Evolutionary conservation across 2,888 invertebrate genomes (phyloP).

Genomic region (Cylloceria caligata): DNA sequence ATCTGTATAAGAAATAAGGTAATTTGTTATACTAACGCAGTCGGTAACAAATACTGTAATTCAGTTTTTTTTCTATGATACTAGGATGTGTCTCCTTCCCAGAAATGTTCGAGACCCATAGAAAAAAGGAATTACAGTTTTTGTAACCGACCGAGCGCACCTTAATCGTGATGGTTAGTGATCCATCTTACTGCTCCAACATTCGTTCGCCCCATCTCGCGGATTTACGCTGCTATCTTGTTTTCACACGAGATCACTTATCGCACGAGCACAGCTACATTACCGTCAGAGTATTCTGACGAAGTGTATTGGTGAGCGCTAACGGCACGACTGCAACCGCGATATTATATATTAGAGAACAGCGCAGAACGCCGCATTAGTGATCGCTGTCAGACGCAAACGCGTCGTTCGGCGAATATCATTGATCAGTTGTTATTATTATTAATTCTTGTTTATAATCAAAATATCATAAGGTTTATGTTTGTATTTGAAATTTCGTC

Average conservation of each 20-base stretch:
- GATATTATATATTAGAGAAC: slow-evolving; percentile 10
- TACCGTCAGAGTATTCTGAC: neutral
- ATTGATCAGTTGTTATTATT: slow-evolving; percentile 2
- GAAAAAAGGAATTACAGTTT: no score
- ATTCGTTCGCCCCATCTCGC: neutral
- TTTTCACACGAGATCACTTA: neutral
- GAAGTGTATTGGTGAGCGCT: neutral
- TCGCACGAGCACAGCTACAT: neutral
- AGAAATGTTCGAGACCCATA: no score
- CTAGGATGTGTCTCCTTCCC: no score
- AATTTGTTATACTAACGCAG: no score
- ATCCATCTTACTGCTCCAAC: no score
- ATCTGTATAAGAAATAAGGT: no score
- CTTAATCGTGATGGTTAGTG: no score
- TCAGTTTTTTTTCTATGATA: no score
- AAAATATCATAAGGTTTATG: neutral
- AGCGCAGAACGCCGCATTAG: slow-evolving; percentile 62
- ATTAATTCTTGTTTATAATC: neutral
- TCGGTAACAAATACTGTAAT: no score
- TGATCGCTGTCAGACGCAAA: slow-evolving; percentile 63
- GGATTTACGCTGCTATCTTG: neutral
- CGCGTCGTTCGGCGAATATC: slow-evolving; percentile 43
- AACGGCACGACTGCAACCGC: neutral
- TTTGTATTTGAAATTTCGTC: slow-evolving; percentile 1
- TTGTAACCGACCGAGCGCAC: no score